Percentiles rank a stretch among this genome's conserved stretches.
Conservation (phyloP, 2,888 invertebrate genomes). For the Leptinotarsa juncta region DNA sequence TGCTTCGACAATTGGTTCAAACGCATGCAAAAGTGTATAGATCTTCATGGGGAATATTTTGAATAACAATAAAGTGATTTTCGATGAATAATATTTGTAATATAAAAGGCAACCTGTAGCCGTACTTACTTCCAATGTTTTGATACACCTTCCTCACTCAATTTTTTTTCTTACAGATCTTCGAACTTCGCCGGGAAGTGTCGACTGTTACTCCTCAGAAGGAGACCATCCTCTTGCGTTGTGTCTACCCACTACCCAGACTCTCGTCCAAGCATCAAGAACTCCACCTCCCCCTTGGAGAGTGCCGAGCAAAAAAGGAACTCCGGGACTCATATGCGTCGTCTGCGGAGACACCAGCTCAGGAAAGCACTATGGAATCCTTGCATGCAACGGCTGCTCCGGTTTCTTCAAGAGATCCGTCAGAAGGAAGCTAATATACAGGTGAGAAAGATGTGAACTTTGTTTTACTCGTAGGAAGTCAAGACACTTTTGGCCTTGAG, state of each 20-base stretch:
- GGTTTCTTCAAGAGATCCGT: slow-evolving; percentile 99
- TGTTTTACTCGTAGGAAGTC: no score
- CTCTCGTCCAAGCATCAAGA: slow-evolving; percentile 73
- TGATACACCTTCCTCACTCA: background rate
- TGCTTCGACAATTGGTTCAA: no score
- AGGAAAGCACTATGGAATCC: slow-evolving; percentile 97
- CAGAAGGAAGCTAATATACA: slow-evolving; percentile 94
- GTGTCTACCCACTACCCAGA: slow-evolving; percentile 71
- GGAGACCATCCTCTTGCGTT: slow-evolving; percentile 71
- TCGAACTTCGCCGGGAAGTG: slow-evolving; percentile 61
- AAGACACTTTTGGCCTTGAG: no score
- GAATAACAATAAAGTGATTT: no score
- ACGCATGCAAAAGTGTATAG: no score
- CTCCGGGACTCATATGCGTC: slow-evolving; percentile 87
- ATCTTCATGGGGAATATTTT: no score
- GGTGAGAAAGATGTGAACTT: slow-evolving; percentile 70
- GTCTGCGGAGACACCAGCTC: slow-evolving; percentile 98
- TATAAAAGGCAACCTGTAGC: no score
- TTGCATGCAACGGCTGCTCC: slow-evolving; percentile 99
- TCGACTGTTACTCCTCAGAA: slow-evolving; percentile 62
- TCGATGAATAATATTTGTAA: no score
- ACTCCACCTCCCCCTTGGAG: slow-evolving; percentile 72
- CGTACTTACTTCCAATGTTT: background rate
- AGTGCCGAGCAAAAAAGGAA: slow-evolving; percentile 69
- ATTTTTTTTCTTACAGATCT: slow-evolving; percentile 57